phyloP scores from a whole-genome alignment of 2,888 invertebrate species.

The Heteropelma amictum region DNA sequence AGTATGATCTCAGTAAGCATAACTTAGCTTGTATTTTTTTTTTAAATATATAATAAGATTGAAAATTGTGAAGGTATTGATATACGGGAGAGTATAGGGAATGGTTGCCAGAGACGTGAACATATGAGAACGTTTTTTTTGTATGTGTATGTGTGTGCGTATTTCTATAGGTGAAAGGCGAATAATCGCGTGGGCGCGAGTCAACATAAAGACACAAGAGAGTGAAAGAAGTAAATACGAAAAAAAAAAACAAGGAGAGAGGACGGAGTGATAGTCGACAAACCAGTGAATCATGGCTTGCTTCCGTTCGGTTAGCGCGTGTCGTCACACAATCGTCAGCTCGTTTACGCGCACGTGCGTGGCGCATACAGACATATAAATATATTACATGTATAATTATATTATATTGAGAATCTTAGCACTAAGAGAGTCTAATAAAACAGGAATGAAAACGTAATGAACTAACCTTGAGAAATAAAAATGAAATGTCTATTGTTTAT shows the following conservation, averaged over 20 bases:
- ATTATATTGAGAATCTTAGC: conserved; percentile 42
- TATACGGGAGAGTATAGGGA: conserved; percentile 8
- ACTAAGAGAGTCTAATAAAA: conserved; percentile 73
- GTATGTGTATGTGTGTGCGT: conserved; percentile 14
- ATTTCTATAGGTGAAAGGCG: background rate
- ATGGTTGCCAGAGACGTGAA: conserved; percentile 24
- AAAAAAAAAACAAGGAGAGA: conserved; percentile 29
- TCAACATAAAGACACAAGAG: conserved; percentile 31
- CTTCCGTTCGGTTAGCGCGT: conserved; percentile 63
- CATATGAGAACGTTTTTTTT: conserved; percentile 11
- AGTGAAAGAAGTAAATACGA: conserved; percentile 19
- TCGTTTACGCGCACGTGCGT: conserved; percentile 53
- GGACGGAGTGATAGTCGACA: conserved; percentile 56
- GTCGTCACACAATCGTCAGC: conserved; percentile 57
- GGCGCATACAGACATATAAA: conserved; percentile 47
- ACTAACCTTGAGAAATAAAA: conserved; percentile 70
- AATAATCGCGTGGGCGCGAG: conserved; percentile 30
- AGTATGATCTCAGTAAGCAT: conserved; percentile 78
- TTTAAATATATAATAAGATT: conserved; percentile 68
- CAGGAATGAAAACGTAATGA: conserved; percentile 45
- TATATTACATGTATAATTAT: conserved; percentile 53
- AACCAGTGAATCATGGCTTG: conserved; percentile 68
- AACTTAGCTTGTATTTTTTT: conserved; percentile 74
- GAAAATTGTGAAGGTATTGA: conserved; percentile 19
- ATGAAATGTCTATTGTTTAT: conserved; percentile 72